Evolutionary conservation across 2,797 vertebrate species (phyloP).

Genomic region (Picus viridis): DNA sequence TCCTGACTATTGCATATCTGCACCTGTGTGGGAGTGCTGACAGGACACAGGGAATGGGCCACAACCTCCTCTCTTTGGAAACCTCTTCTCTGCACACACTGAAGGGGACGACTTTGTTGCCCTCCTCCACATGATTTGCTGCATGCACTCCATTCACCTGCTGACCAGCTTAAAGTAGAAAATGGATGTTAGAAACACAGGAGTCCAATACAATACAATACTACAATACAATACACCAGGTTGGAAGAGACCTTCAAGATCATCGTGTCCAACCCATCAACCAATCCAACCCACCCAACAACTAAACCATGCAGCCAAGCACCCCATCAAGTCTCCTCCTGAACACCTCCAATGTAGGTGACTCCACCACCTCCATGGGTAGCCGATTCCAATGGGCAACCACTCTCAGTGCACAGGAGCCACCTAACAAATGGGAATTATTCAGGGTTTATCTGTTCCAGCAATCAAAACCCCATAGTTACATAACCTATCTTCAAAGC

Average conservation of each 20-base stretch:
- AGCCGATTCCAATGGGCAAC: too few species aligned
- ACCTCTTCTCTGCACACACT: slow-evolving; percentile 88
- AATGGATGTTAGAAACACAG: neutral
- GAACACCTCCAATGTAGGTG: too few species aligned
- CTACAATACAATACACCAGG: too few species aligned
- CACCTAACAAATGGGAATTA: neutral
- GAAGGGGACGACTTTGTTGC: slow-evolving; percentile 86
- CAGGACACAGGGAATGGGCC: slow-evolving; percentile 87
- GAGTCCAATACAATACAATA: too few species aligned
- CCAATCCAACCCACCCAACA: too few species aligned
- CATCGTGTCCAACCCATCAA: too few species aligned
- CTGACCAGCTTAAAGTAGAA: slow-evolving; percentile 84
- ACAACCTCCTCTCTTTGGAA: slow-evolving; percentile 89
- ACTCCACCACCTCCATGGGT: too few species aligned
- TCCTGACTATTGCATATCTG: slow-evolving; percentile 87
- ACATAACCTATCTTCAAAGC: neutral
- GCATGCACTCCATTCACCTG: slow-evolving; percentile 88
- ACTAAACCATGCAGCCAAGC: too few species aligned
- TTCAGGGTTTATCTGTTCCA: neutral
- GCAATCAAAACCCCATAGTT: neutral
- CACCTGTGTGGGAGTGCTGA: slow-evolving; percentile 85
- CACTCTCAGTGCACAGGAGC: neutral
- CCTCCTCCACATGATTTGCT: slow-evolving; percentile 90
- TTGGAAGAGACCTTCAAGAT: too few species aligned
- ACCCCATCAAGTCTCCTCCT: too few species aligned